These are phyloP conservation scores for Anoplophora glabripennis DNA, from an alignment of 1,140 invertebrate species.

Conservation along the genomic window DNA sequence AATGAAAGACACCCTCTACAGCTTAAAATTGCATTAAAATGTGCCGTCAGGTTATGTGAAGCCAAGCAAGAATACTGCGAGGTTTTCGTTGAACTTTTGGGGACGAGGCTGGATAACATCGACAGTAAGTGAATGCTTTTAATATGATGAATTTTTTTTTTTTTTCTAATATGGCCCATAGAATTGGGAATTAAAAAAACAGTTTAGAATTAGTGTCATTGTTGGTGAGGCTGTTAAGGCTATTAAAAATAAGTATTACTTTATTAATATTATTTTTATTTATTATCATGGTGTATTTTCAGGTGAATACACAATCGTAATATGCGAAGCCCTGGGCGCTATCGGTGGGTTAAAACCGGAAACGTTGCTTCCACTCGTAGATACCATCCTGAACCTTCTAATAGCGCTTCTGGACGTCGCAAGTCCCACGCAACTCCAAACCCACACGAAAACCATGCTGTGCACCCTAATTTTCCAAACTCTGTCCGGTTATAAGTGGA, in stretches of 20 bases:
- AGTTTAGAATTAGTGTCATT: no score
- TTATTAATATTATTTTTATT: no score
- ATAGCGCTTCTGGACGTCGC: conserved; percentile 32
- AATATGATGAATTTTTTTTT: conserved; percentile 4
- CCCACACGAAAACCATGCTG: conserved; percentile 59
- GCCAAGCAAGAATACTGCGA: conserved; percentile 59
- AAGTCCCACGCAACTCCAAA: conserved; percentile 37
- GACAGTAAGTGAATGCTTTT: conserved; percentile 32
- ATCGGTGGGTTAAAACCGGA: conserved; percentile 66
- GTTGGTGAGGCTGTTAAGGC: no score
- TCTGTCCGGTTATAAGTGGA: conserved; percentile 63
- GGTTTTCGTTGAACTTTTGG: conserved; percentile 63
- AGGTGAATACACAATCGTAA: conserved; percentile 41
- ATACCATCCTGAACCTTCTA: conserved; percentile 58
- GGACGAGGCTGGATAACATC: conserved; percentile 53
- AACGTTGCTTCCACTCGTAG: conserved; percentile 56
- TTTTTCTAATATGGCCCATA: no score
- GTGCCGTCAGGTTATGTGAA: conserved; percentile 67
- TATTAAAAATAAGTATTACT: no score
- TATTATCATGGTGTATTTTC: conserved; percentile 19
- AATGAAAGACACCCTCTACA: conserved; percentile 56
- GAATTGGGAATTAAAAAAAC: no score
- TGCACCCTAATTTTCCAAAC: conserved; percentile 83
- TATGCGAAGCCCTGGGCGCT: conserved; percentile 67
- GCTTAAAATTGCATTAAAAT: conserved; percentile 63